Conservation (phyloP, 2,888 invertebrate species). For the Willowsia nigromaculata region DNA sequence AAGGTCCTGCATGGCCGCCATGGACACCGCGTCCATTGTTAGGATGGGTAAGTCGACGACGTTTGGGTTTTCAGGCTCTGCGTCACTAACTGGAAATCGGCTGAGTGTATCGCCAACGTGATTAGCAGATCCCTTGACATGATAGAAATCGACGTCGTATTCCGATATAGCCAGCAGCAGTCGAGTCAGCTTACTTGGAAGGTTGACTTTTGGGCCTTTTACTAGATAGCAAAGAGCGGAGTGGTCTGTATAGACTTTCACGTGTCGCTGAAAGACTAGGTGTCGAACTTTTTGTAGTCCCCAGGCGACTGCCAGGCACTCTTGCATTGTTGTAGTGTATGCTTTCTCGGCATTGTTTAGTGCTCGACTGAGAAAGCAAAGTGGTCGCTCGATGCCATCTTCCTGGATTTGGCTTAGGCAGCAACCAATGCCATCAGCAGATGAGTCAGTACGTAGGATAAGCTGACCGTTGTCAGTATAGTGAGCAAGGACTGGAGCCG, state of each 20-base stretch:
- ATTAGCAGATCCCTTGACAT: not conserved
- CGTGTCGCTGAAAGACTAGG: not conserved
- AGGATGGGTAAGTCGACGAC: not conserved
- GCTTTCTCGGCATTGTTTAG: not conserved
- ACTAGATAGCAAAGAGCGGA: not conserved
- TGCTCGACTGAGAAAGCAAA: not conserved
- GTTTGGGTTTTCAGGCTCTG: not conserved
- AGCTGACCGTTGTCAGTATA: not conserved
- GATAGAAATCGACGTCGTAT: constrained; percentile 14
- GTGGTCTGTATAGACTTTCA: constrained; percentile 7
- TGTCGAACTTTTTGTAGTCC: not conserved
- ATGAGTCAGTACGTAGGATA: too few species aligned
- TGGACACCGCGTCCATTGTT: not conserved
- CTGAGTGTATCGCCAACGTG: constrained; percentile 3
- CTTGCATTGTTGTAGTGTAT: not conserved
- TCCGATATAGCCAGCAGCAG: constrained; percentile 2
- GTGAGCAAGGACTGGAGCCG: constrained; percentile 20
- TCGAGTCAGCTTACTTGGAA: constrained; percentile 21
- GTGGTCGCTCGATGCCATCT: not conserved
- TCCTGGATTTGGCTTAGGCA: not conserved
- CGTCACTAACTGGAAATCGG: not conserved
- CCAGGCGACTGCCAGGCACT: constrained; percentile 11
- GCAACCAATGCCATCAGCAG: not conserved
- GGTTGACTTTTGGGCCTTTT: constrained; percentile 17
- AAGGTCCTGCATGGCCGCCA: not conserved